Base-by-base conservation (phyloP, 2,113 vertebrate genomes). In the Notiomystis cincta region DNA sequence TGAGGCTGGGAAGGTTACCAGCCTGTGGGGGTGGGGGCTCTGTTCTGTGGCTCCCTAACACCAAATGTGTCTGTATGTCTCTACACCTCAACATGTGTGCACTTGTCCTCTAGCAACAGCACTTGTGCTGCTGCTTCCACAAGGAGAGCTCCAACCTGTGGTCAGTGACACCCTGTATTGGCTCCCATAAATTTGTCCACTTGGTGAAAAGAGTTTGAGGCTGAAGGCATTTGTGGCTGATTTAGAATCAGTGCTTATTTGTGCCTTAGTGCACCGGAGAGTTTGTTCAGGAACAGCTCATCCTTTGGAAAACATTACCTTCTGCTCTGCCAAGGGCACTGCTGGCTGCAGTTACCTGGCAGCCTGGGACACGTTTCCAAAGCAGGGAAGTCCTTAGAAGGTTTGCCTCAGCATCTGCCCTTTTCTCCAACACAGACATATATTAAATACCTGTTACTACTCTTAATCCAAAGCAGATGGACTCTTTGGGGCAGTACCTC, bases 291-390 rank as follows among this genome's bases (percentile, higher is more conserved):
- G 84, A 77, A 2, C 66, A 56, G 66, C 18, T 84, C 69, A 84
- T 87, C 70, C 72, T 72, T 75, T 13, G 45, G 87, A 50, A 87
- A 96, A 65, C 65, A 80, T 85, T 7, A 8, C 81, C 81, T 87
- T n/a, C 48, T 89, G 33, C 12, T 66, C 62, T 80, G 69, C 80
- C 95, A 90, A 65, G 90, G 90, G 76, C 88, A 21, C 23, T 25
- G 64, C 47, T 9, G 0, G 45, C 79, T 94, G 69, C 23, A 2
- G 88, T n/a, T 71, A 27, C 30, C 62, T 73, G 72, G 10, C 71
- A 67, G 81, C 27, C 81, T 84, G 91, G 92, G 93, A 85, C 61
- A 57, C 15, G 9, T 92, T 87, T 87, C 77, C 61, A 91, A 89
- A 72, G 10, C 78, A 40, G 28, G 28, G 45, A 62, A 72, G 81